These are phyloP conservation scores for Aleadryas rufinucha DNA, from an alignment of 2,113 vertebrate species.

Conservation along the genomic window DNA sequence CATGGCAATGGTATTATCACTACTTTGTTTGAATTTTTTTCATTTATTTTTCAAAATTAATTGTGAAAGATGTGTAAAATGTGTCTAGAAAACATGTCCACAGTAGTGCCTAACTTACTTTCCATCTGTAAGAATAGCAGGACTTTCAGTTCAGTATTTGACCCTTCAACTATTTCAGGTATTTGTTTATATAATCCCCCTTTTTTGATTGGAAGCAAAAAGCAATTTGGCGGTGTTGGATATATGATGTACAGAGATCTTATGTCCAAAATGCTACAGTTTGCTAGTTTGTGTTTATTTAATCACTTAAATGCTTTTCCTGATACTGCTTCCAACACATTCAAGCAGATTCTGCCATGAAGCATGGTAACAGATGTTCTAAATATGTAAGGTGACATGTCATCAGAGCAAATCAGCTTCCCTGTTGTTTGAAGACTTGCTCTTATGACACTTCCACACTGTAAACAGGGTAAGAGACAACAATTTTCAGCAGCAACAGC, in stretches of 20 bases:
- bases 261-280: not conserved
- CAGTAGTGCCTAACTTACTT: not conserved
- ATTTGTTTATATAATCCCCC: not conserved
- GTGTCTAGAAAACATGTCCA: not conserved
- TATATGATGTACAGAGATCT: not conserved
- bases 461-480: not conserved
- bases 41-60: not conserved
- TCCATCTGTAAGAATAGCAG: not conserved
- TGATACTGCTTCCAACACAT: not conserved
- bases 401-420: not conserved
- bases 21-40: not conserved
- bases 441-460: not conserved
- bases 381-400: not conserved
- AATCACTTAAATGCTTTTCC: not conserved
- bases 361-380: not conserved
- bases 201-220: not conserved
- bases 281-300: not conserved
- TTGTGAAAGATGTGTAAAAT: not conserved
- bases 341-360: not conserved
- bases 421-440: not conserved
- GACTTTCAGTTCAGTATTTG: not conserved
- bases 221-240: not conserved
- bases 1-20: not conserved
- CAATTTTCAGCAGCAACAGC: not conserved
- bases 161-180: not conserved